phyloP scores from a whole-genome alignment of 2,888 invertebrate genomes.

The Ormyrus thymus region DNA sequence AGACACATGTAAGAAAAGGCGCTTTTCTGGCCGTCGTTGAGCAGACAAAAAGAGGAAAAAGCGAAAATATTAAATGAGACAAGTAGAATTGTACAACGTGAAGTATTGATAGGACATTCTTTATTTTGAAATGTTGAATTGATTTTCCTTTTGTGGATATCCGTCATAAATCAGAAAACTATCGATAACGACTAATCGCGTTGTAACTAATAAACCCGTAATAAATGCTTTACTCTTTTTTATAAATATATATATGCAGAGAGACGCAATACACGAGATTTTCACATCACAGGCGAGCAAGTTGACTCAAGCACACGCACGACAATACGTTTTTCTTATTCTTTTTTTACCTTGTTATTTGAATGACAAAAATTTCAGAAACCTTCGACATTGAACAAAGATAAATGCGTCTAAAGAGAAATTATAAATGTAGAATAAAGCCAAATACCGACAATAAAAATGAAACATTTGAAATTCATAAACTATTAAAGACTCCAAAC shows the following conservation, averaged over 20 bases:
- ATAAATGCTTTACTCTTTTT: conserved; percentile 47
- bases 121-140: conserved; percentile 30
- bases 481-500: conserved; percentile 7
- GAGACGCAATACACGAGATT: conserved; percentile 43
- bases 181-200: conserved; percentile 50
- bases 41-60: conserved; percentile 22
- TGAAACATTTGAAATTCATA: conserved; percentile 43
- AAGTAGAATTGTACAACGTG: conserved; percentile 26
- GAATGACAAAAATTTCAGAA: conserved; percentile 19
- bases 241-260: conserved; percentile 44
- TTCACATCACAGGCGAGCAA: conserved; percentile 47
- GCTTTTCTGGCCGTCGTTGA: conserved; percentile 33
- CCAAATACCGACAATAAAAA: conserved; percentile 51
- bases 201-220: conserved; percentile 46
- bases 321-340: conserved; percentile 27
- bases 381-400: not conserved
- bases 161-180: conserved; percentile 37
- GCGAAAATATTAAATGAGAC: conserved; percentile 15
- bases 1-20: conserved; percentile 15
- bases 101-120: conserved; percentile 7
- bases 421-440: conserved; percentile 34
- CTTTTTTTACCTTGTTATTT: conserved; percentile 11
- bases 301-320: conserved; percentile 50
- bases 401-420: not conserved
- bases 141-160: conserved; percentile 30